Evolutionary conservation across 2,113 vertebrate species (phyloP).

Genomic region (Acinonyx jubatus): DNA sequence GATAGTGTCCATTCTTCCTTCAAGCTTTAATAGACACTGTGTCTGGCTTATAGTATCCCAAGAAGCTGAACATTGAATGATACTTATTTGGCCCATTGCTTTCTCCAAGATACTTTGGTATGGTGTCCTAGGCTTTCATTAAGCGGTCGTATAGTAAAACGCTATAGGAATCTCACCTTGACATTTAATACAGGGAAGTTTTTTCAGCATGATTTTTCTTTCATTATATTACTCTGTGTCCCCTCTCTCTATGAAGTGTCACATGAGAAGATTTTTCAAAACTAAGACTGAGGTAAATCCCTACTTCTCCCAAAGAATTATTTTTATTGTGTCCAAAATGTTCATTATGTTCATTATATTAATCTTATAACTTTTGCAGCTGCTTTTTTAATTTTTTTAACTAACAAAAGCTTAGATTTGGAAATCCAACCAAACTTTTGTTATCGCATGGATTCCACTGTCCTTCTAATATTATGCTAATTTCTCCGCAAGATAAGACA

Average conservation of each 20-base stretch:
- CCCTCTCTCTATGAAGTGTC: not conserved
- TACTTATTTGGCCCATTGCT: not conserved
- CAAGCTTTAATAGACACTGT: not conserved
- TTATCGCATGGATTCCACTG: not conserved
- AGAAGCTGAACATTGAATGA: not conserved
- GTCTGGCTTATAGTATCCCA: not conserved
- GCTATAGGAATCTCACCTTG: not conserved
- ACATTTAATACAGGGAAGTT: conserved; percentile 8
- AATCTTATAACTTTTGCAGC: not conserved
- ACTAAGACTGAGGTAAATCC: conserved; percentile 3
- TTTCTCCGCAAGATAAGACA: not conserved
- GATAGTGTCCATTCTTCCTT: not conserved
- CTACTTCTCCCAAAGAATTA: not conserved
- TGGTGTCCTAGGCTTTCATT: not conserved
- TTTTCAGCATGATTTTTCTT: not conserved
- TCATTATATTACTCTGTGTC: not conserved
- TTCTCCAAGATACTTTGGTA: not conserved
- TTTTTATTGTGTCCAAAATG: not conserved
- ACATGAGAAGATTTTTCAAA: conserved; percentile 28
- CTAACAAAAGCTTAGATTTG: not conserved
- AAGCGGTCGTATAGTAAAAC: not conserved
- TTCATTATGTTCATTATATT: not conserved
- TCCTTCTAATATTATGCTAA: not conserved
- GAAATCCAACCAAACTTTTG: conserved; percentile 20
- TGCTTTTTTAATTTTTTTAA: not conserved